phyloP scores from a whole-genome alignment of 2,888 invertebrate genomes.

The Dysmachus trigonus region DNA sequence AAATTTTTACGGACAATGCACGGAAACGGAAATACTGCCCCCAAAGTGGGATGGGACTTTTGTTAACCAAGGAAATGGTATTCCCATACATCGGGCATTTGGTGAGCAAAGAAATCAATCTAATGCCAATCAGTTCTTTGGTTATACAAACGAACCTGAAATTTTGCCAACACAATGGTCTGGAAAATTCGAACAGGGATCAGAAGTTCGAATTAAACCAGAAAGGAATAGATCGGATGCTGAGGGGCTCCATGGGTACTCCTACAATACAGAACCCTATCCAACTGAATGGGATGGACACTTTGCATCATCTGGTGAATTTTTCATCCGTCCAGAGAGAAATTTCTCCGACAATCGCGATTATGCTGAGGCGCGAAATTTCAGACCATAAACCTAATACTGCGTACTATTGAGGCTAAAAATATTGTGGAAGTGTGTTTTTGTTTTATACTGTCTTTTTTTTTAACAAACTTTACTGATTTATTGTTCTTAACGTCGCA shows the following conservation, averaged over 20 bases:
- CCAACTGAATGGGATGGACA: constrained; percentile 63
- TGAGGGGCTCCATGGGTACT: constrained; percentile 60
- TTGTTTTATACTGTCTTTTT: neutral
- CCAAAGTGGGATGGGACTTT: constrained; percentile 63
- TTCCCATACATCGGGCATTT: constrained; percentile 48
- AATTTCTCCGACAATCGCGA: constrained; percentile 62
- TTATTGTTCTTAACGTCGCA: neutral
- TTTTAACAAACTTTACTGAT: neutral
- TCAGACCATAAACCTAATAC: neutral
- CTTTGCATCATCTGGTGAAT: constrained; percentile 56
- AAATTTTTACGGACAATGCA: constrained; percentile 60
- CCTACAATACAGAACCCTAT: constrained; percentile 58
- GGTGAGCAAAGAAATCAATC: constrained; percentile 60
- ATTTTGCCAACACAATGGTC: constrained; percentile 62
- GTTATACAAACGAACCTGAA: constrained; percentile 58
- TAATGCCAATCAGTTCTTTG: constrained; percentile 61
- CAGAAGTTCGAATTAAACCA: constrained; percentile 51
- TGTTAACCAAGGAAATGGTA: constrained; percentile 6
- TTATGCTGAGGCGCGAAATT: constrained; percentile 50
- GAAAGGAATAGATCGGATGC: constrained; percentile 60
- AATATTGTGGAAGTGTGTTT: neutral
- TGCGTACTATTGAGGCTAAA: neutral
- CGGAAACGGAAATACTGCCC: constrained; percentile 60
- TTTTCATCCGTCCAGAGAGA: constrained; percentile 49
- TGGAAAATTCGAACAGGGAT: constrained; percentile 59